Base-by-base conservation (phyloP, 2,113 vertebrate species). In the Sigmodon hispidus region DNA sequence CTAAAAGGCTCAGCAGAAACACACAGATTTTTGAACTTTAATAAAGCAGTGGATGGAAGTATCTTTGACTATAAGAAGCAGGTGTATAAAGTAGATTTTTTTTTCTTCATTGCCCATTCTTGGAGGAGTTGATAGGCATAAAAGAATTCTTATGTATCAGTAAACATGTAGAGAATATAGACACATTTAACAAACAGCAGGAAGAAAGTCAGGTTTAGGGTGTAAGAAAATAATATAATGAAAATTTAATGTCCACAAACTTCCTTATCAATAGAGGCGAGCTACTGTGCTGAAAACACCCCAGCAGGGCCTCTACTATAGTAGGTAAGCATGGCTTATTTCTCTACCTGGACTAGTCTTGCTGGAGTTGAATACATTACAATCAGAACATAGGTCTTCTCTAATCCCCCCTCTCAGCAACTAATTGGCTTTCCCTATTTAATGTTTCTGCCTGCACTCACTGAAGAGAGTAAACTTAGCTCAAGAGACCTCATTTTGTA, bases 171-270 rank as follows among this genome's bases (percentile, higher is more conserved):
- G 34, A 29, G 19, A 21, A 85, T 61, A 87, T 1, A 90, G 72
- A 15, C 26, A 90, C 61, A 34, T 81, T 86, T 94, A 88, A 88
- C 48, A 90, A 96, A 90, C 31, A 91, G 90, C 43, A 85, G 57
- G 67, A 88, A 88, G 59, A 31, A 76, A 50, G 29, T n/a, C 83
- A 75, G 79, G 50, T 97, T 94, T 95, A 91, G 93, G 80, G 43
- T 93, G 72, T 73, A 67, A 94, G 80, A 91, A 97, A 97, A 97
- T 93, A 95, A 93, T 61, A 85, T 93, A 84, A 94, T 76, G 93
- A 97, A 96, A 96, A 96, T 80, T 69, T 86, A 72, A 40, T 95
- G 94, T 97, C 77, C 88, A 96, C 95, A 95, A 80, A 93, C 86
- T 97, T 97, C 90, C 95, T 84, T 67, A 80, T 90, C 69, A 73